Evolutionary conservation across 2,113 vertebrate species (phyloP).

Genomic region (Myanophis thanlyinensis): DNA sequence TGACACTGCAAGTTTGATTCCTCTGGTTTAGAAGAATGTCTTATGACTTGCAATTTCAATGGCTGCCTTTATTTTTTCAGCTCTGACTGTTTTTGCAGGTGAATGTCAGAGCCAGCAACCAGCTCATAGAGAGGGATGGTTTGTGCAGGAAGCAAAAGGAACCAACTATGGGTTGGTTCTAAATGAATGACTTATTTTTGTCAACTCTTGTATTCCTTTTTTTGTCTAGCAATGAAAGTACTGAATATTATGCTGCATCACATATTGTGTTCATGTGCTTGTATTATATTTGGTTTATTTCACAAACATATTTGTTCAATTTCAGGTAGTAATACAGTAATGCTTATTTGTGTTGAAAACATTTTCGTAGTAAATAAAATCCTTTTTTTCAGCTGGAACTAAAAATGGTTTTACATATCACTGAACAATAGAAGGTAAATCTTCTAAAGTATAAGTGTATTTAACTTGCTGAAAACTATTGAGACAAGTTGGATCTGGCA

Average conservation of each 20-base stretch:
- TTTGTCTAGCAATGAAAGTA: not conserved
- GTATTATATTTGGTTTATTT: not conserved
- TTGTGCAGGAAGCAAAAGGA: not conserved
- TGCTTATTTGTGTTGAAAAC: not conserved
- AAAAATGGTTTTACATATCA: not conserved
- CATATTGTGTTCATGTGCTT: not conserved
- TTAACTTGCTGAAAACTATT: conserved; percentile 10
- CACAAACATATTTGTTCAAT: conserved; percentile 1
- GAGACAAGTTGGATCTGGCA: not conserved
- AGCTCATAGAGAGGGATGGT: not conserved
- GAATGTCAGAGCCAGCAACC: not conserved
- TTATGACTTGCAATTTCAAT: not conserved
- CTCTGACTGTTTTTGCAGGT: not conserved
- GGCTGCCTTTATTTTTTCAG: not conserved
- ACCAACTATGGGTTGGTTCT: not conserved
- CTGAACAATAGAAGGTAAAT: not conserved
- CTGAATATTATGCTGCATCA: not conserved
- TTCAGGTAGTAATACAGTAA: conserved; percentile 33
- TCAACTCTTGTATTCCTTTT: not conserved
- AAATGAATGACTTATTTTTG: not conserved
- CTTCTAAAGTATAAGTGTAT: conserved; percentile 2
- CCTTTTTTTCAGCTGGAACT: conserved; percentile 6
- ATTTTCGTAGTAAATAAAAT: not conserved
- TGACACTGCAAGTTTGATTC: too few relatives aligned
- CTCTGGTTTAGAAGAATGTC: too few relatives aligned